A percentile compares a stretch with the other conserved stretches of the same genome.
Conservation (phyloP, 2,797 vertebrate genomes). For the Aotus griseimembra region DNA sequence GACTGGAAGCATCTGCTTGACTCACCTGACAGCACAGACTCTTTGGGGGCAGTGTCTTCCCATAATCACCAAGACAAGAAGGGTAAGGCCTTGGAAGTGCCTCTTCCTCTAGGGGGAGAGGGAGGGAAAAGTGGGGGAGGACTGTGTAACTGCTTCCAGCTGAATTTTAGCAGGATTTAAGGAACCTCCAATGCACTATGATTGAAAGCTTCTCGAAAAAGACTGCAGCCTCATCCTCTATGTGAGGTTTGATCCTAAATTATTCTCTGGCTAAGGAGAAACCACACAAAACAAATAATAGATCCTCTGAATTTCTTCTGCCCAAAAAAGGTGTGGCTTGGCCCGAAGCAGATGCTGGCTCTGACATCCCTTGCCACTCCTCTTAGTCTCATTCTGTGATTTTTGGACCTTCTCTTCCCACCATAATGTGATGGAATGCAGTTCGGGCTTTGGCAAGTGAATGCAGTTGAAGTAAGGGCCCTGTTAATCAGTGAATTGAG, state of each 20-base stretch:
- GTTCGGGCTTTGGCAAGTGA: not conserved
- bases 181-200: constrained; percentile 68
- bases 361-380: not conserved
- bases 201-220: constrained; percentile 76
- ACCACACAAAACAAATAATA: constrained; percentile 85
- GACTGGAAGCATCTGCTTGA: constrained; percentile 93
- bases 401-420: not conserved
- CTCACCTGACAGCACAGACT: constrained; percentile 95
- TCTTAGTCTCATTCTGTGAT: not conserved
- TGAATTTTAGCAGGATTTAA: constrained; percentile 78
- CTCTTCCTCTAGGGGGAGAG: constrained; percentile 81
- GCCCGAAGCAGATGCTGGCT: not conserved
- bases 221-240: constrained; percentile 71
- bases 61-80: constrained; percentile 97
- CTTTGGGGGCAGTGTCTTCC: constrained; percentile 96
- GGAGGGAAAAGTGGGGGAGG: constrained; percentile 71
- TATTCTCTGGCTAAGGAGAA: constrained; percentile 73
- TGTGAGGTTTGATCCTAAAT: constrained; percentile 59
- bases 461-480: not conserved
- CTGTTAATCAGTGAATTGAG: constrained; percentile 18
- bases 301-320: not conserved
- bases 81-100: constrained; percentile 99
- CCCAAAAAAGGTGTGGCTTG: not conserved
- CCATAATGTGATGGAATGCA: not conserved
- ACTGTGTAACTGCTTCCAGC: constrained; percentile 94